phyloP scores from a whole-genome alignment of 2,113 vertebrate species.

The Hiodon tergisus region DNA sequence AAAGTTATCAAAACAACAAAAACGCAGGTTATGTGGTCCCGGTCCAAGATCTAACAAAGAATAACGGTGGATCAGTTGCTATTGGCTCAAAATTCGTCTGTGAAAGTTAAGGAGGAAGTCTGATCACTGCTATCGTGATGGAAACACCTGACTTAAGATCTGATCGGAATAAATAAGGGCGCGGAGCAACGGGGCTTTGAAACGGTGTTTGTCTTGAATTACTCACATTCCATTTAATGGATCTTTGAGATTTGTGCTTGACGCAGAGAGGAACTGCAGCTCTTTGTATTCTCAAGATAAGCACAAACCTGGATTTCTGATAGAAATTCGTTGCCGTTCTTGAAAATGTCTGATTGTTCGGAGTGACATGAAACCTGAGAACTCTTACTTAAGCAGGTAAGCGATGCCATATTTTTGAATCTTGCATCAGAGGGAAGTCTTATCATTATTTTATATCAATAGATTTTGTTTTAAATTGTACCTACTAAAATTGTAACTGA shows the following conservation, averaged over 20 bases:
- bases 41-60: conserved; percentile 33
- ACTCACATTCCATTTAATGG: conserved; percentile 59
- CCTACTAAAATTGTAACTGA: no score
- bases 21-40: no score
- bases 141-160: conserved; percentile 38
- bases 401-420: conserved; percentile 30
- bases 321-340: conserved; percentile 35
- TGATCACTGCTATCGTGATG: conserved; percentile 35
- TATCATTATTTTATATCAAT: no score
- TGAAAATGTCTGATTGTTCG: conserved; percentile 45
- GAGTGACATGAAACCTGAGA: conserved; percentile 48
- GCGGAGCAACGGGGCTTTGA: conserved; percentile 42
- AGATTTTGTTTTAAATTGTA: no score
- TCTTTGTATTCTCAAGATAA: conserved; percentile 49
- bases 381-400: conserved; percentile 57
- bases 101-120: conserved; percentile 17
- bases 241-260: conserved; percentile 63
- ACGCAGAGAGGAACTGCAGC: conserved; percentile 77
- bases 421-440: conserved; percentile 8
- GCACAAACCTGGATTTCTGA: conserved; percentile 58
- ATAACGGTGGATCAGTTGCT: conserved; percentile 43
- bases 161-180: conserved; percentile 49
- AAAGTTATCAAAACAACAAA: conserved; percentile 35
- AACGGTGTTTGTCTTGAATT: conserved; percentile 53
- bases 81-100: conserved; percentile 37